Evolutionary conservation across 2,888 invertebrate species (phyloP).

Genomic region (Catocala sponsa): DNA sequence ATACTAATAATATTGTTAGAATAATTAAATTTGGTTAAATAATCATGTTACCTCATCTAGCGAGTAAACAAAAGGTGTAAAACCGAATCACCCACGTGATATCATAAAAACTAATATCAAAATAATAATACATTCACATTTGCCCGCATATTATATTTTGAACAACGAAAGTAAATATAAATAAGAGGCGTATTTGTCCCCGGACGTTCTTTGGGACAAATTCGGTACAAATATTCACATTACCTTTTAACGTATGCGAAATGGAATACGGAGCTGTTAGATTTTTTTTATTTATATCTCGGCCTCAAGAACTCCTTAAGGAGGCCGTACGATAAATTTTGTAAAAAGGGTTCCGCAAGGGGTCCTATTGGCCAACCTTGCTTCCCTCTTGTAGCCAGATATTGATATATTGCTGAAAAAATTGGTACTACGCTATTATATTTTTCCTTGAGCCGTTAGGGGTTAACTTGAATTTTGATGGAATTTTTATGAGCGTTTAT

Average conservation of each 20-base stretch:
- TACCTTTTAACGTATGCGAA: constrained; percentile 41
- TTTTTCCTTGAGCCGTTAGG: constrained; percentile 23
- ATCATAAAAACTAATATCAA: not conserved
- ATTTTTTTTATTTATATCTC: constrained; percentile 56
- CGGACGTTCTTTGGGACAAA: constrained; percentile 23
- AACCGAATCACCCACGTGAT: no score
- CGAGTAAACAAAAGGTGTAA: no score
- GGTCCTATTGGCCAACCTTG: constrained; percentile 55
- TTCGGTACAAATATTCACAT: constrained; percentile 36
- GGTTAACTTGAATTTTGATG: constrained; percentile 29
- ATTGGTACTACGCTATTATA: constrained; percentile 31
- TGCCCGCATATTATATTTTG: constrained; percentile 3
- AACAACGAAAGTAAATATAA: constrained; percentile 11
- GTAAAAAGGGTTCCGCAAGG: constrained; percentile 53
- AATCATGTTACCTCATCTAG: no score
- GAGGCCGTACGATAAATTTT: constrained; percentile 64
- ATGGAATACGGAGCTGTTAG: constrained; percentile 46
- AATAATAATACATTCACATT: constrained; percentile 10
- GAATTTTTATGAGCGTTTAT: constrained; percentile 25
- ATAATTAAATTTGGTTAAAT: no score
- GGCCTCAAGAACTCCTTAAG: constrained; percentile 42
- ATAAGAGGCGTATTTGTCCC: constrained; percentile 16
- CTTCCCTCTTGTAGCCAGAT: constrained; percentile 52
- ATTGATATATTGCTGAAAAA: constrained; percentile 51
- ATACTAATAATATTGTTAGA: no score